These are phyloP conservation scores for Brachyhypopomus occidentalis DNA, from an alignment of 2,113 vertebrate species.

Conservation along the genomic window DNA sequence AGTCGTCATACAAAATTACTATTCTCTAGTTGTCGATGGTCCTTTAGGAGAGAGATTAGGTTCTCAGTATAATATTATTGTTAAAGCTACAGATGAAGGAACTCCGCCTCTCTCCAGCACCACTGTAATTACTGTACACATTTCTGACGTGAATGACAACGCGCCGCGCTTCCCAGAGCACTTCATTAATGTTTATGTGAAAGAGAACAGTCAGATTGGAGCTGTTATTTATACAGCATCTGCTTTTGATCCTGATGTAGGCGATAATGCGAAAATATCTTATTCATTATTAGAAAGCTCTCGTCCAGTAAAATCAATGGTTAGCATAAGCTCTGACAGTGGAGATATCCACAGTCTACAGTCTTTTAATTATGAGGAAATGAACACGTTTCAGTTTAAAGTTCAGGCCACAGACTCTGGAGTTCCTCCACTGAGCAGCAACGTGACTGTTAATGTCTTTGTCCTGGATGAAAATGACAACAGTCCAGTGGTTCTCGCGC, in stretches of 20 bases:
- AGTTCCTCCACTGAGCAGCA: constrained; percentile 64
- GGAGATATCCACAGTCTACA: constrained; percentile 47
- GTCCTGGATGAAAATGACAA: constrained; percentile 75
- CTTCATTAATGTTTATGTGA: constrained; percentile 66
- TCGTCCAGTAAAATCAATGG: constrained; percentile 57
- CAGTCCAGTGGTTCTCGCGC: constrained; percentile 55
- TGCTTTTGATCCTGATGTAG: constrained; percentile 64
- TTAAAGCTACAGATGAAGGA: constrained; percentile 59
- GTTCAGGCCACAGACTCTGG: constrained; percentile 72
- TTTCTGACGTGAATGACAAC: constrained; percentile 63
- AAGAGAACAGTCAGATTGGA: constrained; percentile 70
- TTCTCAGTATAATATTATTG: constrained; percentile 58
- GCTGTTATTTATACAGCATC: constrained; percentile 63
- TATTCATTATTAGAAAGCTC: constrained; percentile 62
- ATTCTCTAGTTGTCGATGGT: constrained; percentile 50
- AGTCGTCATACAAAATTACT: constrained; percentile 53
- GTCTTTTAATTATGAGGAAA: constrained; percentile 50
- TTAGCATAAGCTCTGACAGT: constrained; percentile 51
- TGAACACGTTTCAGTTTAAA: constrained; percentile 67
- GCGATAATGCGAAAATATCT: constrained; percentile 55
- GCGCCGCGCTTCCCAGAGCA: constrained; percentile 52
- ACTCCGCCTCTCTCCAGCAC: constrained; percentile 56
- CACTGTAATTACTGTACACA: constrained; percentile 56
- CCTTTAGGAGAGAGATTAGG: constrained; percentile 66
- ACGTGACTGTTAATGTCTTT: constrained; percentile 69